Evolutionary conservation across 1,140 invertebrate species (phyloP).

Genomic region (Drosophila simulans): DNA sequence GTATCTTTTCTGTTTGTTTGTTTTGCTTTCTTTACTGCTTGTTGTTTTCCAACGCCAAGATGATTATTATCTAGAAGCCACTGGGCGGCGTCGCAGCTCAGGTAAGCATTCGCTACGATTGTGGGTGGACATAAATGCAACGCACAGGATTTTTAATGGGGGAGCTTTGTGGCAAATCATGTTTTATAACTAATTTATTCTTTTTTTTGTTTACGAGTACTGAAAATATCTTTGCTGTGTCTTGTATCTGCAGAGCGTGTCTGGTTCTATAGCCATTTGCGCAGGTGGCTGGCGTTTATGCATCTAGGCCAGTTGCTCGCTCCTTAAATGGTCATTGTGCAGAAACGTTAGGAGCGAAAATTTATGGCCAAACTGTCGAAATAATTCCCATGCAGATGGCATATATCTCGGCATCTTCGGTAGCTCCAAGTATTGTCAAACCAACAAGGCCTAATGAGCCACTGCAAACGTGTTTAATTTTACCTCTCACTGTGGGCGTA

Average conservation of each 20-base stretch:
- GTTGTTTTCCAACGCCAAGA: slow-evolving; percentile 61
- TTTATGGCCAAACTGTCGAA: slow-evolving; percentile 49
- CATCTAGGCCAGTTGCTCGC: slow-evolving; percentile 77
- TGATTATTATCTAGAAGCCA: slow-evolving; percentile 84
- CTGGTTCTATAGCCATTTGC: slow-evolving; percentile 62
- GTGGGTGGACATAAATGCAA: slow-evolving; percentile 20
- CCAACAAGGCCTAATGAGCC: slow-evolving; percentile 66
- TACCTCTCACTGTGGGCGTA: slow-evolving; percentile 48
- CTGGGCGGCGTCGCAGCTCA: slow-evolving; percentile 84
- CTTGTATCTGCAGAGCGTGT: slow-evolving; percentile 49
- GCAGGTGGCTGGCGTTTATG: slow-evolving; percentile 63
- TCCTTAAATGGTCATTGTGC: slow-evolving; percentile 70
- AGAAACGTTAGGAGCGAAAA: slow-evolving; percentile 40
- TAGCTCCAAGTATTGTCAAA: slow-evolving; percentile 61
- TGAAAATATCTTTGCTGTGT: slow-evolving; percentile 14
- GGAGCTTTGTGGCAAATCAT: too few relatives aligned
- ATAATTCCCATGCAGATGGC: slow-evolving; percentile 1
- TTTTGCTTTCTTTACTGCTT: slow-evolving; percentile 50
- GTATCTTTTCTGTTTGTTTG: slow-evolving; percentile 32
- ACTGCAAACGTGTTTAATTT: slow-evolving; percentile 24
- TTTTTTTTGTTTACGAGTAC: neutral
- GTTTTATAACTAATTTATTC: too few relatives aligned
- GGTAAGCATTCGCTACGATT: slow-evolving; percentile 68
- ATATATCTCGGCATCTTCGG: slow-evolving; percentile 30
- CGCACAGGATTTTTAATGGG: neutral